Percentiles rank a stretch among this genome's conserved stretches.
phyloP scores from a whole-genome alignment of 2,113 vertebrate genomes.

The Brachyistius frenatus region DNA sequence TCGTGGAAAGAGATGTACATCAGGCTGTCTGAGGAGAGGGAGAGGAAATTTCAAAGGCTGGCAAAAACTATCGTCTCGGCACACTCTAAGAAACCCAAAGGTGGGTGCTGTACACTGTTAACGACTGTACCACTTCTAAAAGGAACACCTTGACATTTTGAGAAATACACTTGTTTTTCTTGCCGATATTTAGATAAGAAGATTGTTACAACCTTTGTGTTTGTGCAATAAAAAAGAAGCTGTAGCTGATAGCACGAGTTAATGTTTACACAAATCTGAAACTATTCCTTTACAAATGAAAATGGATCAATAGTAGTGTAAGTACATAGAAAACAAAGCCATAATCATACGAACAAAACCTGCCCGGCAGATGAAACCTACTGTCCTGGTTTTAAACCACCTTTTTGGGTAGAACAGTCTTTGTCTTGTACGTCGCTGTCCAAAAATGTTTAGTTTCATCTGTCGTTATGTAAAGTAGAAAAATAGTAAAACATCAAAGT shows the following conservation, averaged over 20 bases:
- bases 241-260: background rate
- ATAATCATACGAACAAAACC: background rate
- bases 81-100: slow-evolving; percentile 89
- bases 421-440: too few relatives aligned
- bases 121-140: background rate
- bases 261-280: background rate
- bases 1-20: slow-evolving; percentile 93
- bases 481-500: too few relatives aligned
- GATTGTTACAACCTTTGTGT: too few relatives aligned
- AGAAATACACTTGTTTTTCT: background rate
- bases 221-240: too few relatives aligned
- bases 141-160: background rate
- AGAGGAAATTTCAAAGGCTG: slow-evolving; percentile 87
- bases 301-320: background rate
- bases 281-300: background rate
- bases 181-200: background rate
- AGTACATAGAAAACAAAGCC: too few relatives aligned
- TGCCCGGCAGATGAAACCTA: background rate
- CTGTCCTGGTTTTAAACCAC: background rate
- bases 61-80: slow-evolving; percentile 88
- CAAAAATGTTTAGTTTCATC: too few relatives aligned
- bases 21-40: slow-evolving; percentile 86
- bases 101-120: slow-evolving; percentile 64
- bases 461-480: too few relatives aligned
- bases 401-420: too few relatives aligned